Evolutionary conservation across 1,140 invertebrate genomes (phyloP).

Genomic region (Lordiphosa collinella): DNA sequence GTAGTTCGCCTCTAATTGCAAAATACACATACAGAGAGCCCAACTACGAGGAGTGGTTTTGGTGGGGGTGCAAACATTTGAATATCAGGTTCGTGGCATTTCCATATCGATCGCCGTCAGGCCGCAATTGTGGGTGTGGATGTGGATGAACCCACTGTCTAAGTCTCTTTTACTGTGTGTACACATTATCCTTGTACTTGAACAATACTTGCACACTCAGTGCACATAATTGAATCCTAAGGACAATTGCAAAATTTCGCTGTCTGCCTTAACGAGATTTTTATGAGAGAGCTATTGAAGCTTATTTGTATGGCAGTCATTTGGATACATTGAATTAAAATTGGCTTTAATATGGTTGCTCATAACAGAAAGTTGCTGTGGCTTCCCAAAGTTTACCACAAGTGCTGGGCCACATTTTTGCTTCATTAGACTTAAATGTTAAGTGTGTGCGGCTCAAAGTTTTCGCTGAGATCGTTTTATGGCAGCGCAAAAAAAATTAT

Average conservation of each 20-base stretch:
- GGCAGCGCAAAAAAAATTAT: too few species aligned
- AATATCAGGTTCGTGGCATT: constrained; percentile 68
- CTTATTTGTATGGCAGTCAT: neutral
- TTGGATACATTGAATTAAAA: neutral
- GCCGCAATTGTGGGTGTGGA: constrained; percentile 6
- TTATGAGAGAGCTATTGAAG: constrained; percentile 33
- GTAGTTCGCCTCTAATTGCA: constrained; percentile 64
- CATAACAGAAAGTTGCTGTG: constrained; percentile 10
- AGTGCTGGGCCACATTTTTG: constrained; percentile 3
- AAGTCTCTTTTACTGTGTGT: constrained; percentile 18
- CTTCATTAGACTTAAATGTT: constrained; percentile 44
- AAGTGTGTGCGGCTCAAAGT: constrained; percentile 39
- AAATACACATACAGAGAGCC: constrained; percentile 33
- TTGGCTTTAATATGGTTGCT: neutral
- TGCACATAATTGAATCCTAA: constrained; percentile 66
- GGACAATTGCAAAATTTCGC: constrained; percentile 36
- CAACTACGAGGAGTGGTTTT: too few species aligned
- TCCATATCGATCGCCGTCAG: constrained; percentile 60
- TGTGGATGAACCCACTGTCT: constrained; percentile 24
- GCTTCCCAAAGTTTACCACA: constrained; percentile 2
- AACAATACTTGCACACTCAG: constrained; percentile 62
- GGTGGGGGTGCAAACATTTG: constrained; percentile 40
- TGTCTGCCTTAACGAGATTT: constrained; percentile 32
- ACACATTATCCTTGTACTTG: constrained; percentile 70
- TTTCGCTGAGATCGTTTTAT: constrained; percentile 24